These are phyloP conservation scores for Xiphophorus hellerii DNA, from an alignment of 2,113 vertebrate genomes.

Conservation along the genomic window DNA sequence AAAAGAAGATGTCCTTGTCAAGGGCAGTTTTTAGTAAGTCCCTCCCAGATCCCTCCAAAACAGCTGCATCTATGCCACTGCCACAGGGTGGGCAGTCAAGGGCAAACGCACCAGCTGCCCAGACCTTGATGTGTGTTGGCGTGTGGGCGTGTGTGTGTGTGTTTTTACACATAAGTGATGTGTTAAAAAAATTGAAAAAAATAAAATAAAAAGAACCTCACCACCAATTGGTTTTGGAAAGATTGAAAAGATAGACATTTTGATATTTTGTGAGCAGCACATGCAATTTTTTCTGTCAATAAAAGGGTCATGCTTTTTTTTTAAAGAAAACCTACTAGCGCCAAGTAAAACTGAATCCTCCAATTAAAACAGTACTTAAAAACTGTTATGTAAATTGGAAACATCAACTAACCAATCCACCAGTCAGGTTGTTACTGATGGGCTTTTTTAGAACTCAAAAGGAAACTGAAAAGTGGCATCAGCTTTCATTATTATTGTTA, in stretches of 20 bases:
- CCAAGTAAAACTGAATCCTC: not conserved
- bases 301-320: not conserved
- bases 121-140: conserved; percentile 33
- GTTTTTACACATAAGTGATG: conserved; percentile 8
- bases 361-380: not conserved
- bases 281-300: not conserved
- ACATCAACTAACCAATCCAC: too few relatives aligned
- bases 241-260: not conserved
- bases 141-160: conserved; percentile 14
- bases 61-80: conserved; percentile 70
- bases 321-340: too few relatives aligned
- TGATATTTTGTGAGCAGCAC: conserved; percentile 4
- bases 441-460: too few relatives aligned
- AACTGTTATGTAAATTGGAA: not conserved
- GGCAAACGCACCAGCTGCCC: conserved; percentile 75
- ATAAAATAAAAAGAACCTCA: conserved; percentile 27
- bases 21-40: conserved; percentile 63
- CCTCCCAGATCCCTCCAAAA: conserved; percentile 63
- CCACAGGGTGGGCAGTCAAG: conserved; percentile 72
- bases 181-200: conserved; percentile 13
- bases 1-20: conserved; percentile 58
- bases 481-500: too few relatives aligned
- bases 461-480: too few relatives aligned
- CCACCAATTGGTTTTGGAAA: conserved; percentile 25
- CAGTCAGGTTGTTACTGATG: too few relatives aligned